Evolutionary conservation across 2,113 vertebrate genomes (phyloP).

Genomic region (Murina feae): DNA sequence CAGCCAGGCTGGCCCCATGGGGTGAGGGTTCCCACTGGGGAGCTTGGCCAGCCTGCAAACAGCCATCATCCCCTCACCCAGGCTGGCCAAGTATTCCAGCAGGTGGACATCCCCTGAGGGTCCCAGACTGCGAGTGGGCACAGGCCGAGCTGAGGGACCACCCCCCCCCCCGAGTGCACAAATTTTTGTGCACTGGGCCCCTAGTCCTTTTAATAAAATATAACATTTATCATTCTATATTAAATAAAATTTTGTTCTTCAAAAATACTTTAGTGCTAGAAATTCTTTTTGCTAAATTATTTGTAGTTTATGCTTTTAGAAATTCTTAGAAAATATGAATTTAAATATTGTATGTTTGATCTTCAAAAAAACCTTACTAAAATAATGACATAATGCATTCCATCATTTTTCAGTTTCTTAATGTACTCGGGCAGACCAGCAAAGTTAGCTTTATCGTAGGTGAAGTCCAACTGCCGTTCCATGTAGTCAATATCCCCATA

Average conservation of each 20-base stretch:
- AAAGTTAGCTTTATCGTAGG: slow-evolving; percentile 86
- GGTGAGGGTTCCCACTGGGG: too few relatives aligned
- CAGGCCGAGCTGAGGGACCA: too few relatives aligned
- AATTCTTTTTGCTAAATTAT: not conserved
- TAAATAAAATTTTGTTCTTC: not conserved
- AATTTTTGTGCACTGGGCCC: too few relatives aligned
- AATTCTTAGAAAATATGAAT: not conserved
- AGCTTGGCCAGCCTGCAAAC: too few relatives aligned
- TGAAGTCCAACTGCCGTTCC: slow-evolving; percentile 89
- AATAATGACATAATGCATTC: slow-evolving; percentile 87
- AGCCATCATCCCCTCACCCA: too few relatives aligned
- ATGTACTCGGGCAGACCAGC: slow-evolving; percentile 84
- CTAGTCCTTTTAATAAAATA: not conserved
- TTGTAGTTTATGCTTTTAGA: not conserved
- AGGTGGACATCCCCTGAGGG: too few relatives aligned
- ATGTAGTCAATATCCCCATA: slow-evolving; percentile 92
- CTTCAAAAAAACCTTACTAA: slow-evolving; percentile 79
- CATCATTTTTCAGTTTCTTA: slow-evolving; percentile 84
- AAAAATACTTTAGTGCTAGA: not conserved
- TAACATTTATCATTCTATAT: not conserved
- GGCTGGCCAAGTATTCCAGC: too few relatives aligned
- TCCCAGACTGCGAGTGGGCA: too few relatives aligned
- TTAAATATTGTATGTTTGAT: not conserved
- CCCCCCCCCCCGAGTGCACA: too few relatives aligned
- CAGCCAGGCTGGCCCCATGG: too few relatives aligned